phyloP scores from a whole-genome alignment of 92 coral and sea anemone species.

The Epizoanthus illoricatus region DNA sequence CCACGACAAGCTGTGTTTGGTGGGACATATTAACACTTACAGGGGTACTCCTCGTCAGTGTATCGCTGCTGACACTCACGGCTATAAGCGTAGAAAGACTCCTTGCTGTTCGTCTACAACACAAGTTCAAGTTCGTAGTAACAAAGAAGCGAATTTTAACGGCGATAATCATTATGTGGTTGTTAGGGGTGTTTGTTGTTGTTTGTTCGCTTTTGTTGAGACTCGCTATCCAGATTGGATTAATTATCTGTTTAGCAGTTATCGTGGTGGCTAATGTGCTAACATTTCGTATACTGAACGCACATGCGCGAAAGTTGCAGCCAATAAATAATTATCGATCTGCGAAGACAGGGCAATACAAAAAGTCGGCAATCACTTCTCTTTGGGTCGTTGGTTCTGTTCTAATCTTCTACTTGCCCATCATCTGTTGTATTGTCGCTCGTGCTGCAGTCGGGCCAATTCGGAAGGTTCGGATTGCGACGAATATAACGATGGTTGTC shows the following conservation, averaged over 20 bases:
- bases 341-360: background rate
- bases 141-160: background rate
- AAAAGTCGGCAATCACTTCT: background rate
- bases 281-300: background rate
- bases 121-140: background rate
- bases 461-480: background rate
- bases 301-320: background rate
- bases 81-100: background rate
- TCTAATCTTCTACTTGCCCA: background rate
- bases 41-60: background rate
- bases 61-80: background rate
- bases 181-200: background rate
- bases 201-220: background rate
- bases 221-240: background rate
- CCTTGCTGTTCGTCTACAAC: background rate
- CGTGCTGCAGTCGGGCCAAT: background rate
- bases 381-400: background rate
- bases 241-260: background rate
- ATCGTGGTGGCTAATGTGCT: background rate
- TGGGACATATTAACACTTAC: background rate
- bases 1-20: background rate
- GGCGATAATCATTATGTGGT: background rate
- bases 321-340: background rate
- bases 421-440: background rate
- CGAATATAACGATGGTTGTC: background rate